A percentile compares a stretch with the other conserved stretches of the same genome.
phyloP scores from a whole-genome alignment of 2,888 invertebrate genomes.

The Leptarthrus brevirostris region DNA sequence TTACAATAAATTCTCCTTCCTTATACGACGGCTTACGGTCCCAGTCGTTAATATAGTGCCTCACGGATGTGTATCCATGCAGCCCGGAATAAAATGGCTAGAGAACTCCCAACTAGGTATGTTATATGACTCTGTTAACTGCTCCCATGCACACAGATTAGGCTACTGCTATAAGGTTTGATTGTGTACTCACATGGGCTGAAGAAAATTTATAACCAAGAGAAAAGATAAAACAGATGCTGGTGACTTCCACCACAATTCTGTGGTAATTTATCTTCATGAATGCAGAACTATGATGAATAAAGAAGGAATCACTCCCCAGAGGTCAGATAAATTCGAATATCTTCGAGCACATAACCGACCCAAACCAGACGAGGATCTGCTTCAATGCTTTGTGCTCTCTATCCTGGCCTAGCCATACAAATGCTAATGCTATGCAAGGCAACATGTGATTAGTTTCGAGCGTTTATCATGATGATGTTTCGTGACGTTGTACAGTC shows the following conservation, averaged over 20 bases:
- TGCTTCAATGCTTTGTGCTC: background rate
- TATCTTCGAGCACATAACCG: background rate
- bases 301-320: constrained; percentile 48
- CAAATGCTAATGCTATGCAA: constrained; percentile 38
- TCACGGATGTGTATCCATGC: constrained; percentile 37
- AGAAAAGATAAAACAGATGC: constrained; percentile 48
- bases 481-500: constrained; percentile 28
- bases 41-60: constrained; percentile 43
- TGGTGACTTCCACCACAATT: constrained; percentile 47
- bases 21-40: constrained; percentile 43
- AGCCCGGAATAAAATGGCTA: background rate
- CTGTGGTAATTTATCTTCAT: constrained; percentile 48
- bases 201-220: constrained; percentile 44
- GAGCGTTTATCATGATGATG: constrained; percentile 45
- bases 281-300: constrained; percentile 47
- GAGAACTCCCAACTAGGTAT: constrained; percentile 45
- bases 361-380: background rate
- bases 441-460: constrained; percentile 40
- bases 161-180: constrained; percentile 45
- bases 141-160: constrained; percentile 44
- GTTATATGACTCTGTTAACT: constrained; percentile 28
- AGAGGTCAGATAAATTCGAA: constrained; percentile 39
- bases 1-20: constrained; percentile 46
- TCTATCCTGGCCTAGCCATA: background rate
- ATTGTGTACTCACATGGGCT: constrained; percentile 45